Percentiles rank a stretch among this genome's conserved stretches.
Evolutionary conservation across 2,797 vertebrate genomes (phyloP).

Genomic region (Sebastiscus albofasciatus): DNA sequence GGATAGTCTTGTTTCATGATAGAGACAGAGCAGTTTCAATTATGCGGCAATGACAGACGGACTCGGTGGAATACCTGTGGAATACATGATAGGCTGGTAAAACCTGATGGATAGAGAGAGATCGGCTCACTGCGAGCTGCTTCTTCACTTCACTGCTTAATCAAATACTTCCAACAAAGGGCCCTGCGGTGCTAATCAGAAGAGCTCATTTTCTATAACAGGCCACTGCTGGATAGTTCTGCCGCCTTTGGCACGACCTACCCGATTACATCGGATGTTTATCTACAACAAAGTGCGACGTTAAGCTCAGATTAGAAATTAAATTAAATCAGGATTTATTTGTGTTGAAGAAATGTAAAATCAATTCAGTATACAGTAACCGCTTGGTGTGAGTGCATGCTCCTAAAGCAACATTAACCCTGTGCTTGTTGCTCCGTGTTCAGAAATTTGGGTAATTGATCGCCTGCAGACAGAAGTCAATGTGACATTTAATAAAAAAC

Average conservation of each 20-base stretch:
- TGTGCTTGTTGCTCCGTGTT: conserved; percentile 20
- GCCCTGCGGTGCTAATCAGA: conserved; percentile 43
- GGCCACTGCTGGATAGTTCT: conserved; percentile 6
- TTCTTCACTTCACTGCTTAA: conserved; percentile 43
- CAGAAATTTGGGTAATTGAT: conserved; percentile 50
- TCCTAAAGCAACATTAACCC: conserved; percentile 11
- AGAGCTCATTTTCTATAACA: conserved; percentile 4
- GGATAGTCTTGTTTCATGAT: conserved; percentile 9
- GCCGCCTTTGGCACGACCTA: conserved; percentile 7
- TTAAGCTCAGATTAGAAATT: not conserved
- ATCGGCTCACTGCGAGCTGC: not conserved
- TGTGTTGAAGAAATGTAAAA: not conserved
- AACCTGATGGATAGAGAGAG: conserved; percentile 38
- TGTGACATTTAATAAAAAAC: conserved; percentile 19
- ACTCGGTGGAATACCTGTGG: conserved; percentile 32
- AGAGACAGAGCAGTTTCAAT: conserved; percentile 40
- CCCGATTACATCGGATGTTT: not conserved
- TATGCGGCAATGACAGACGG: conserved; percentile 16
- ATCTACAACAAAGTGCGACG: not conserved
- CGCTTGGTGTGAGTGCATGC: not conserved
- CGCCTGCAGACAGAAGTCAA: conserved; percentile 63
- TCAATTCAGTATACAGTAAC: not conserved
- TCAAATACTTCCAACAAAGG: conserved; percentile 48
- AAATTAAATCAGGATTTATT: not conserved
- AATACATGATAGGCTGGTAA: conserved; percentile 35